phyloP scores from a whole-genome alignment of 2,888 invertebrate genomes.

The Agriopis aurantiaria region DNA sequence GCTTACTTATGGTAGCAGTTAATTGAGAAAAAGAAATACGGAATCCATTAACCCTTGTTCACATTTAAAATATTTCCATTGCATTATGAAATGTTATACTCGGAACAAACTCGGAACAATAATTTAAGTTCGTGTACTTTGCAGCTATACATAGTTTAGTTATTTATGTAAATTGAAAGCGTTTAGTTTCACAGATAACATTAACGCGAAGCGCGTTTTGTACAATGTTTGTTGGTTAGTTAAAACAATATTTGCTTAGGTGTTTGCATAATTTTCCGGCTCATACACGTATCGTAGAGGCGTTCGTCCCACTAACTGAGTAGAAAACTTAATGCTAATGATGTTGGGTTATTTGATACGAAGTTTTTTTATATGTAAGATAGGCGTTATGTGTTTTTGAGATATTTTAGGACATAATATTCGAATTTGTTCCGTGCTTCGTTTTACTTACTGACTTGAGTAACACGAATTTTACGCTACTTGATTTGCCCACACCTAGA shows the following conservation, averaged over 20 bases:
- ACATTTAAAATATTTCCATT: conserved; percentile 7
- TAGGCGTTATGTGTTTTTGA: conserved; percentile 70
- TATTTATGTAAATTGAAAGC: conserved; percentile 29
- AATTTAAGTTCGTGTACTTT: conserved; percentile 5
- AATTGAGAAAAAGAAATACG: conserved; percentile 1
- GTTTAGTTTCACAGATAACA: conserved; percentile 38
- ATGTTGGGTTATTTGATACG: conserved; percentile 64
- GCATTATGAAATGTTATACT: conserved; percentile 7
- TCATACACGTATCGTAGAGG: conserved; percentile 55
- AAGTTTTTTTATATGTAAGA: conserved; percentile 66
- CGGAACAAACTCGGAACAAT: conserved; percentile 1
- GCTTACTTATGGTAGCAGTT: neutral
- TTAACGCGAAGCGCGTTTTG: conserved; percentile 45
- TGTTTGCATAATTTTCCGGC: conserved; percentile 61
- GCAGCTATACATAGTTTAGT: conserved; percentile 5
- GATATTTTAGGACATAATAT: conserved; percentile 64
- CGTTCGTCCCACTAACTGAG: conserved; percentile 55
- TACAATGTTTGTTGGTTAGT: conserved; percentile 46
- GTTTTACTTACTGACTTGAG: conserved; percentile 34
- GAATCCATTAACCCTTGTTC: neutral
- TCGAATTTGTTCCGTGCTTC: conserved; percentile 54
- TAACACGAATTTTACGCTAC: neutral
- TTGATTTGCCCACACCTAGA: neutral
- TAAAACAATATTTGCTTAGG: conserved; percentile 32
- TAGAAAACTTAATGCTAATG: conserved; percentile 67